phyloP scores from a whole-genome alignment of 2,888 invertebrate species.

The Mantis religiosa region DNA sequence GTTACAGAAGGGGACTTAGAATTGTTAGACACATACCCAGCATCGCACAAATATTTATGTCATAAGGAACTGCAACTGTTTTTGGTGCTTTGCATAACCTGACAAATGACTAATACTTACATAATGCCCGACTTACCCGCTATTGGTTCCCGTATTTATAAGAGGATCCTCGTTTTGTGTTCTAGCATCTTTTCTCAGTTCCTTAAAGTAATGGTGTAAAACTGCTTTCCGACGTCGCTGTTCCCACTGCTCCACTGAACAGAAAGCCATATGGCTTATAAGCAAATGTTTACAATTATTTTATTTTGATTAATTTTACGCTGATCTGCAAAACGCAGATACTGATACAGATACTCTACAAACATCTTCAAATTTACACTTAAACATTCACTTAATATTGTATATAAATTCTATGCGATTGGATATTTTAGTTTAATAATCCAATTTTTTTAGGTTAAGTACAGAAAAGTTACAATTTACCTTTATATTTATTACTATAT shows the following conservation, averaged over 20 bases:
- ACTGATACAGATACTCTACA: no score
- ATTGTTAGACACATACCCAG: no score
- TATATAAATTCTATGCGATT: no score
- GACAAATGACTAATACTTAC: no score
- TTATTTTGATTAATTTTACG: not conserved
- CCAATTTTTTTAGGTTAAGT: not conserved
- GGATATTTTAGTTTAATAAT: no score
- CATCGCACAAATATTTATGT: no score
- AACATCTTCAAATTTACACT: no score
- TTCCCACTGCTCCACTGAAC: constrained; percentile 60
- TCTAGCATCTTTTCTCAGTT: constrained; percentile 43
- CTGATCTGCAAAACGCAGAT: no score
- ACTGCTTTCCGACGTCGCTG: constrained; percentile 58
- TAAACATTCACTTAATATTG: no score
- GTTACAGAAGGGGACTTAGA: no score
- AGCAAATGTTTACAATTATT: not conserved
- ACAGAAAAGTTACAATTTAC: constrained; percentile 34
- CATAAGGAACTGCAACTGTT: no score
- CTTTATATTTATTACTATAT: constrained; percentile 65
- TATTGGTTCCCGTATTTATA: not conserved
- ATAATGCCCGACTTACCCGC: not conserved
- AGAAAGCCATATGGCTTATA: constrained; percentile 6
- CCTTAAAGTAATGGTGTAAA: constrained; percentile 54
- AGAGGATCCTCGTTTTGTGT: not conserved
- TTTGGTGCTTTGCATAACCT: no score